These are phyloP conservation scores for Ceratoteleas bidentatus DNA, from an alignment of 1,140 invertebrate genomes.

Conservation along the genomic window DNA sequence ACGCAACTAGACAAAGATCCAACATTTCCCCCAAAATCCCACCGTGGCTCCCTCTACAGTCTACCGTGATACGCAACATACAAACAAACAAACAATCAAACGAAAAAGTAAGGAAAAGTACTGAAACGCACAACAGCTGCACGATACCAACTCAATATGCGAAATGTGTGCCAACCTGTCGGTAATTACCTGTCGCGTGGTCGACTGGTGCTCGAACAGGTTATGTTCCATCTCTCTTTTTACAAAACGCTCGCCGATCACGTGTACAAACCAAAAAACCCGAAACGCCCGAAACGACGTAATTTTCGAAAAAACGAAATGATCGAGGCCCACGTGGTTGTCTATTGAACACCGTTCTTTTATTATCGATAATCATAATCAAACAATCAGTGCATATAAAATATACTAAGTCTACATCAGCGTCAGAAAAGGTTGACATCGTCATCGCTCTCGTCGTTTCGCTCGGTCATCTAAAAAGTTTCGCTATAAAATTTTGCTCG, in stretches of 20 bases:
- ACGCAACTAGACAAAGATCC: no score
- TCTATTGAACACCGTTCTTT: constrained; percentile 82
- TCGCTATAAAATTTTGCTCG: constrained; percentile 77
- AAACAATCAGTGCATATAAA: constrained; percentile 83
- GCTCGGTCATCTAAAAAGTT: constrained; percentile 74
- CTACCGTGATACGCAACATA: no score
- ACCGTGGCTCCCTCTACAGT: no score
- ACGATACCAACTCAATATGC: constrained; percentile 16
- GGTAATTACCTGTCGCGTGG: constrained; percentile 76
- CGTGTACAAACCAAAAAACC: constrained; percentile 14
- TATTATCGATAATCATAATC: constrained; percentile 81
- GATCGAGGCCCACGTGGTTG: constrained; percentile 42
- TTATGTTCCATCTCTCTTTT: no score
- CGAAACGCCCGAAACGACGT: background rate
- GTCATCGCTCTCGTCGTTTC: constrained; percentile 49
- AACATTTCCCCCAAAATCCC: no score
- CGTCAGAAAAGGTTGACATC: constrained; percentile 80
- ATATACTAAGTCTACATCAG: constrained; percentile 81
- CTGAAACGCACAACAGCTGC: constrained; percentile 66
- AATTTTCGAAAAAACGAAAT: background rate
- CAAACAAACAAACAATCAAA: no score
- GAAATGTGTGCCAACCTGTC: constrained; percentile 64
- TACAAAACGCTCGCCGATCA: background rate
- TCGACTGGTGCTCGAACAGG: no score
- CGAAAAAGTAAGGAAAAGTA: constrained; percentile 58